Evolutionary conservation across 2,797 vertebrate genomes (phyloP), one percentile per base, ranked within the genome.

Genomic region (Nasua narica): DNA sequence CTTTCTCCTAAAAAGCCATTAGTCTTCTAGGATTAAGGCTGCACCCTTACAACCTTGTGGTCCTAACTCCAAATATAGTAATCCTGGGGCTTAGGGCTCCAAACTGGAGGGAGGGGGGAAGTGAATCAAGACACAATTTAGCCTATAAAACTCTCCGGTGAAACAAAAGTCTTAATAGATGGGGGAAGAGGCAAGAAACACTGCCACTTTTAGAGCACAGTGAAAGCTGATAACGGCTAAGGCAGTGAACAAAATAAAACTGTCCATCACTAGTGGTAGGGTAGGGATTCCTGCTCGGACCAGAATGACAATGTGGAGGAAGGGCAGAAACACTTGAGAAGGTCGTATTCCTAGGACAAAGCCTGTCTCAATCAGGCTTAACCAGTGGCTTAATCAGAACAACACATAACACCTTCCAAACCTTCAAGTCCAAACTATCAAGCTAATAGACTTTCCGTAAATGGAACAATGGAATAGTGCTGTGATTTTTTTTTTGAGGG

Each of bases 401-500:
- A 48, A 19, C 14, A 48, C 3, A 21, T 25, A 46, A 65, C 35
- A 50, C 9, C 12, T 48, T 14, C 40, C 23, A 69, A 48, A 69
- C 23, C 18, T 19, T 15, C 3, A 40, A 40, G 40, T 40, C 40
- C 40, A 40, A 40, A 48, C 21, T 5, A 48, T 19, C 18, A 35
- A 58, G 29, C 12, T 23, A 23, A 23, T 3, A 23, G 78, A 48
- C 27, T 79, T 18, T 54, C 60, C 65, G 43, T 67, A 43, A 85
- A 67, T 18, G 14, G 21, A 43, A 67, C 35, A 56, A 13, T 85
- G 15, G 27, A n/a, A 54, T 43, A 40, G 14, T 54, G 16, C 37
- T 69, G 40, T 18, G 25, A n/a, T n/a, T n/a, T n/a, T n/a, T n/a
- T n/a, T 95, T 79, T 54, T 70, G 90, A 96, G 87, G 74, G 90